Conservation (phyloP, 2,888 invertebrate species). For the Elgonia sp. region DNA sequence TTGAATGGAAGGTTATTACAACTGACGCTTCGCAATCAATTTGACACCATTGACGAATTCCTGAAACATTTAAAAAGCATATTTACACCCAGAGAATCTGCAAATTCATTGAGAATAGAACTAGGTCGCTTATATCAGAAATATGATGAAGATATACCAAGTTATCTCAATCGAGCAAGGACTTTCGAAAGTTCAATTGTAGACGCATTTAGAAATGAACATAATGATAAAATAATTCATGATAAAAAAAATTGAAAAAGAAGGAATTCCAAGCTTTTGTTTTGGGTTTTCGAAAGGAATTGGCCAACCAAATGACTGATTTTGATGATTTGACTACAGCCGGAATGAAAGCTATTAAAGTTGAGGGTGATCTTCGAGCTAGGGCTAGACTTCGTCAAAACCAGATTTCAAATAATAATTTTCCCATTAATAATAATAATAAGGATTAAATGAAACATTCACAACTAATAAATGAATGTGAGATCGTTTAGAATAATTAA, state of each 20-base stretch:
- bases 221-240: too few species aligned
- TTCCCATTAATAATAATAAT: neutral
- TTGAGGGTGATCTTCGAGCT: constrained; percentile 19
- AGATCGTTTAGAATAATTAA: too few species aligned
- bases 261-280: neutral
- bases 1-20: too few species aligned
- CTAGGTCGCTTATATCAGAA: neutral
- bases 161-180: neutral
- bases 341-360: constrained; percentile 12
- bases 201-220: too few species aligned
- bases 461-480: too few species aligned
- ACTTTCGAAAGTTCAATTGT: too few species aligned
- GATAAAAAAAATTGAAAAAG: too few species aligned
- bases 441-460: too few species aligned
- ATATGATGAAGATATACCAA: constrained; percentile 18
- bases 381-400: constrained; percentile 16
- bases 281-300: neutral
- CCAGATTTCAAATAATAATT: neutral
- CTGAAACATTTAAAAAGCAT: neutral
- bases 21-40: neutral
- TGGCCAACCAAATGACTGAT: neutral
- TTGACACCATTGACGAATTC: neutral
- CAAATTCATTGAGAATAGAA: neutral
- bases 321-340: neutral
- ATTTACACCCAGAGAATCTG: neutral